Conservation (phyloP, 2,797 vertebrate genomes). For the Danio jaintianensis region DNA sequence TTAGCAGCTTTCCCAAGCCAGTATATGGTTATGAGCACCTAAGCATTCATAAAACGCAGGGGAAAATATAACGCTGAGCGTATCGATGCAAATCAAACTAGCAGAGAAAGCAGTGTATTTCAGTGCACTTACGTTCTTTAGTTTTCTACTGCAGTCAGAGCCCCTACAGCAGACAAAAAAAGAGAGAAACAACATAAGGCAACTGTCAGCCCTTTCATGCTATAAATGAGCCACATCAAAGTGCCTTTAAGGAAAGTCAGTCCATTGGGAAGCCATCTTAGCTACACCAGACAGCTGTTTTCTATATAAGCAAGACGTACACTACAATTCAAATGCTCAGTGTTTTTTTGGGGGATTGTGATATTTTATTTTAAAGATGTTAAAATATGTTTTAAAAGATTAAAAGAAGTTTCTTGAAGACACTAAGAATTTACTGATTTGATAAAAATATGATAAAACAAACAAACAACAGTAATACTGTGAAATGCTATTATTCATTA, state of each 20-base stretch:
- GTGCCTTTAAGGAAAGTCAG: background rate
- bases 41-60: conserved; percentile 53
- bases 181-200: conserved; percentile 6
- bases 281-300: background rate
- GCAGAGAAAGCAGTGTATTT: too few relatives aligned
- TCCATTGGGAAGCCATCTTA: background rate
- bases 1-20: conserved; percentile 95
- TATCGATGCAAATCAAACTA: background rate
- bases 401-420: background rate
- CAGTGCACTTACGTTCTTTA: conserved; percentile 90
- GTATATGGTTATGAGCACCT: conserved; percentile 97
- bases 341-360: too few relatives aligned
- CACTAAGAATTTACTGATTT: background rate
- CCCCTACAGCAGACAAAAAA: conserved; percentile 75
- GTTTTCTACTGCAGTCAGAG: conserved; percentile 89
- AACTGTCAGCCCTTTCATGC: background rate
- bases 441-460: background rate
- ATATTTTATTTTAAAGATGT: too few relatives aligned
- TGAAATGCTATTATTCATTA: background rate
- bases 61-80: background rate
- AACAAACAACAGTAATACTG: background rate
- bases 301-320: background rate
- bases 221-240: conserved; percentile 12
- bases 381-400: too few relatives aligned
- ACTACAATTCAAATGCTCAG: background rate